These are phyloP conservation scores for Hyphantria cunea DNA, from an alignment of 1,140 invertebrate genomes.

Conservation along the genomic window DNA sequence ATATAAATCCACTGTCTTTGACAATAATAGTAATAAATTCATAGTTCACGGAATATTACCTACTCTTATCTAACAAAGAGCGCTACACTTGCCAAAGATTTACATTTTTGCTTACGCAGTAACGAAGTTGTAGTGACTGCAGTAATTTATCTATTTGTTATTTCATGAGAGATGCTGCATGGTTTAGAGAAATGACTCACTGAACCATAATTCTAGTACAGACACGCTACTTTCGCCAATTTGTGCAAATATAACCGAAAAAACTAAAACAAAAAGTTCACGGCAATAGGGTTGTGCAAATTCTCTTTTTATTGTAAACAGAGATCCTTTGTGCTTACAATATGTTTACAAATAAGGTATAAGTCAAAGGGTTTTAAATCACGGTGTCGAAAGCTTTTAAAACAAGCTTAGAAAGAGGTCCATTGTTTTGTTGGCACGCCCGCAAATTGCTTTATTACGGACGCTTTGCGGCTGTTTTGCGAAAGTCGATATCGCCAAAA, in stretches of 20 bases:
- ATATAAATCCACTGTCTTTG: conserved; percentile 22
- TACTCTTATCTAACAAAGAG: conserved; percentile 8
- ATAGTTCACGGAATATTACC: conserved; percentile 16
- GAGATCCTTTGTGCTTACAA: conserved; percentile 68
- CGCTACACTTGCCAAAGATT: conserved; percentile 20
- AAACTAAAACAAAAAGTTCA: conserved; percentile 62
- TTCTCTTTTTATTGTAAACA: conserved; percentile 67
- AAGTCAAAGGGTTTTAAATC: conserved; percentile 81
- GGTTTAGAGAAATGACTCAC: not conserved
- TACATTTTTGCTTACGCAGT: conserved; percentile 12
- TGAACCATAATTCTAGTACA: conserved; percentile 28
- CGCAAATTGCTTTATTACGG: conserved; percentile 80
- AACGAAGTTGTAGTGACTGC: not conserved
- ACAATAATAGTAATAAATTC: conserved; percentile 22
- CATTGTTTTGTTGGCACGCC: conserved; percentile 76
- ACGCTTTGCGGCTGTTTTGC: conserved; percentile 53
- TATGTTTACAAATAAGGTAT: conserved; percentile 78
- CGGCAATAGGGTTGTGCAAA: conserved; percentile 75
- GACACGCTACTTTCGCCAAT: conserved; percentile 59
- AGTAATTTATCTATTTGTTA: not conserved
- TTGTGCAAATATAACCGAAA: conserved; percentile 40
- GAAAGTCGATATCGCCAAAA: conserved; percentile 76
- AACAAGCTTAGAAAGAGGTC: conserved; percentile 74
- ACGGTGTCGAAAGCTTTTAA: conserved; percentile 77
- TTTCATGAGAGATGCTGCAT: not conserved